phyloP scores from a whole-genome alignment of 2,888 invertebrate genomes.

The Coelinius sp. region DNA sequence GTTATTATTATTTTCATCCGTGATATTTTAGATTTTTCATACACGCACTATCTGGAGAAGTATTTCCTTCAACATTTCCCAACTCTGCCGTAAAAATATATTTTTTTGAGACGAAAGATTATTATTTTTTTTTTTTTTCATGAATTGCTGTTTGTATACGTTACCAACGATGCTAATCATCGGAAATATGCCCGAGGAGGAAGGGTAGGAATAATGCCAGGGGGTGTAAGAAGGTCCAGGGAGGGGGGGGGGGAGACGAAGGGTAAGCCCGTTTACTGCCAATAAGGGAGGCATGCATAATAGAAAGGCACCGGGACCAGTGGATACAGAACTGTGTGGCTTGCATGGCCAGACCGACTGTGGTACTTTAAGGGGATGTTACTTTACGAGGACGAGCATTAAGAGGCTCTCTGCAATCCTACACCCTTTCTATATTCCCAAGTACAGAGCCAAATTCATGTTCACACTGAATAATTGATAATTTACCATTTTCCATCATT shows the following conservation, averaged over 20 bases:
- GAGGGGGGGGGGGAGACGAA: conserved; percentile 42
- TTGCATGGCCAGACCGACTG: conserved; percentile 55
- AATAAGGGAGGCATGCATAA: conserved; percentile 68
- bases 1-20: conserved; percentile 27
- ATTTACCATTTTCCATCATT: not conserved
- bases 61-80: not conserved
- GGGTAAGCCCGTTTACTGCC: conserved; percentile 65
- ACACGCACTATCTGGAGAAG: not conserved
- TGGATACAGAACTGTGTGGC: conserved; percentile 41
- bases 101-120: not conserved
- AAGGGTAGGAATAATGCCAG: conserved; percentile 19
- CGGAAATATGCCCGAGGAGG: conserved; percentile 56
- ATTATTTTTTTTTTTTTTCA: too few relatives aligned
- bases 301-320: conserved; percentile 58
- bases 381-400: conserved; percentile 62
- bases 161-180: conserved; percentile 51
- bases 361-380: conserved; percentile 61
- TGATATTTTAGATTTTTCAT: not conserved
- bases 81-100: not conserved
- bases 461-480: conserved; percentile 30
- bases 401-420: conserved; percentile 48
- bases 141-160: not conserved
- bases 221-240: conserved; percentile 25
- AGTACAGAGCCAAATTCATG: conserved; percentile 44
- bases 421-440: conserved; percentile 35